phyloP scores from a whole-genome alignment of 2,797 vertebrate genomes.

The Halcyon smyrnensis region DNA sequence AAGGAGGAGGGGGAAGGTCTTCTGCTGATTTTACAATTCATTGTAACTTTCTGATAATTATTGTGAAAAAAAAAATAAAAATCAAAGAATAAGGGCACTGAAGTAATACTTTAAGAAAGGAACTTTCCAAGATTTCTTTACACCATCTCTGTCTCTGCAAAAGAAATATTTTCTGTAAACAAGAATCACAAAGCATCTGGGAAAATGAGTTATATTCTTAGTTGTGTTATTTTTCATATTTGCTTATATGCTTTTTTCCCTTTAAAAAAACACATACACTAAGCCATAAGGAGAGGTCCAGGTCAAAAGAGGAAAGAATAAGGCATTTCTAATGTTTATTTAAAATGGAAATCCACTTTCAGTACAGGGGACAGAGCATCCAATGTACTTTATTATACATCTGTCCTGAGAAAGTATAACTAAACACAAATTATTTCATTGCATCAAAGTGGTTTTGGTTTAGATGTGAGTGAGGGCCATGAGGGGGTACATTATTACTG shows the following conservation, averaged over 20 bases:
- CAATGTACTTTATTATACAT: not conserved
- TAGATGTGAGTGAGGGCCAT: conserved; percentile 7
- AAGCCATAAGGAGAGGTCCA: not conserved
- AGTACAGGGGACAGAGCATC: not conserved
- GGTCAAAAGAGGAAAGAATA: not conserved
- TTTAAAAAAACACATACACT: not conserved
- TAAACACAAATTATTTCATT: conserved; percentile 28
- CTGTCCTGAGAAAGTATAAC: conserved; percentile 20
- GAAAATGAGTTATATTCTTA: not conserved
- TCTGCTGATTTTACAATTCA: not conserved
- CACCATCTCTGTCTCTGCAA: not conserved
- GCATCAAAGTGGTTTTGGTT: conserved; percentile 28
- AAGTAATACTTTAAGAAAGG: not conserved
- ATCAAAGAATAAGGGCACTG: not conserved
- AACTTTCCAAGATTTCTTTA: not conserved
- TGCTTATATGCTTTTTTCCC: not conserved
- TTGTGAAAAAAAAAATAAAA: not conserved
- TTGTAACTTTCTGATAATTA: not conserved
- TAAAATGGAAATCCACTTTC: not conserved
- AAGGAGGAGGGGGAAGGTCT: rapidly evolving
- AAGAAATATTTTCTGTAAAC: not conserved
- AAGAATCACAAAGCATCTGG: not conserved
- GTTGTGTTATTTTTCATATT: not conserved
- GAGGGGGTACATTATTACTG: conserved; percentile 20
- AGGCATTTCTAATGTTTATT: not conserved